phyloP scores from a whole-genome alignment of 2,113 vertebrate genomes.

The Cyphomyrus discorhynchus region DNA sequence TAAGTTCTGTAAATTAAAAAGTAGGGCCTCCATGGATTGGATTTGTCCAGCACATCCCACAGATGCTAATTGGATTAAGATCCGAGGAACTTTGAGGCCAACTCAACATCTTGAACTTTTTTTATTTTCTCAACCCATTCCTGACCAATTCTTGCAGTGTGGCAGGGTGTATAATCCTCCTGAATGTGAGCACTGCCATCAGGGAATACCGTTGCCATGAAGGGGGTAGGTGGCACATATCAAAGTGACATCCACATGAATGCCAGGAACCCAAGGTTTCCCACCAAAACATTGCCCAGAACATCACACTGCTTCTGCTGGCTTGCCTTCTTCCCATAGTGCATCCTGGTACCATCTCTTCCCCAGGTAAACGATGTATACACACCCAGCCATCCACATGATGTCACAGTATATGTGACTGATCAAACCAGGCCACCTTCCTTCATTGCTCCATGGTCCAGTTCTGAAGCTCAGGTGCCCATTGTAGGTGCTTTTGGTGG shows the following conservation, averaged over 20 bases:
- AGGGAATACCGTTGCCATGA: not conserved
- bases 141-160: not conserved
- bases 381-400: not conserved
- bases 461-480: not conserved
- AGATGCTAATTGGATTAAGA: not conserved
- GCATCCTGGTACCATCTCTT: not conserved
- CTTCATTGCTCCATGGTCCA: not conserved
- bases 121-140: not conserved
- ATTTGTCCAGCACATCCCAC: not conserved
- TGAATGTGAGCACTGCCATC: not conserved
- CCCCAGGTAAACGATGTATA: not conserved
- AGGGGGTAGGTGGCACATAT: not conserved
- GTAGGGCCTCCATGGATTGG: not conserved
- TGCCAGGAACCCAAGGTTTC: not conserved
- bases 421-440: not conserved
- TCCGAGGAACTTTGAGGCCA: not conserved
- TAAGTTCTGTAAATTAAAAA: not conserved
- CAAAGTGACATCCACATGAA: not conserved
- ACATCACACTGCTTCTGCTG: not conserved
- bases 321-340: not conserved
- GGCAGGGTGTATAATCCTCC: not conserved
- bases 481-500: not conserved
- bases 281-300: not conserved
- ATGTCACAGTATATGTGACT: not conserved
- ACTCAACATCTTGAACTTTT: not conserved